Base-by-base conservation (phyloP, 92 coral and sea anemone species). In the Micromussa lordhowensis region DNA sequence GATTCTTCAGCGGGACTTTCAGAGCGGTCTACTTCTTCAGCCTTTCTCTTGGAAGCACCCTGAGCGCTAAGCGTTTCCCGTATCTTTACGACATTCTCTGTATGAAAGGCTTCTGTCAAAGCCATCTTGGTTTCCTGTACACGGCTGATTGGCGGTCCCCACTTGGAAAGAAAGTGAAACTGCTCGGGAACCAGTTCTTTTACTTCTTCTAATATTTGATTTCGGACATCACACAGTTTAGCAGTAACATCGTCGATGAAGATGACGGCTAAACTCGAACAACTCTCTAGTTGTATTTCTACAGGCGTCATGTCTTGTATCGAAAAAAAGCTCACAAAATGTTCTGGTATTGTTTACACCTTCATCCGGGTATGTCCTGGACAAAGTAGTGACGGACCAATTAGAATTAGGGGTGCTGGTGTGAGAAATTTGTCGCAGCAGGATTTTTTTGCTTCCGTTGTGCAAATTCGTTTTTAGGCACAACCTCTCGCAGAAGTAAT, bases 131-230 rank as follows among this genome's bases (percentile, higher is more conserved):
- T 78, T 51, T 91, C 87, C 74, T 91, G 93, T 12, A 81, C 53
- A 64, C 31, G 61, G 84, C 91, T 86, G 54, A 91, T 83, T 69
- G 87, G 90, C 32, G 72, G 83, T 74, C 90, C 90, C 82, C 90
- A 79, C 15, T 49, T 74, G 66, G 87, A 80, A 26, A 71, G 49
- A 48, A 90, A 90, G 48, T 80, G 51, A 57, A 90, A 90, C 40
- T 68, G 34, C 18, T 78, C 80, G 51, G 90, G 90, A 21, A 90
- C 55, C 70, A 55, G 48, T 40, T 40, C 48, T 40, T 40, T 40
- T 40, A 40, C 48, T 40, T 40, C 48, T 40, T 40, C 48, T 40
- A 40, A 40, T 40, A 40, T 40, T 40, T 40, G 48, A 40, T 40
- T 40, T 40, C 48, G 48, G 48, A 40, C 48, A 40, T 87, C 90